phyloP scores from a whole-genome alignment of 2,888 invertebrate genomes.

The Harpalus rubripes region DNA sequence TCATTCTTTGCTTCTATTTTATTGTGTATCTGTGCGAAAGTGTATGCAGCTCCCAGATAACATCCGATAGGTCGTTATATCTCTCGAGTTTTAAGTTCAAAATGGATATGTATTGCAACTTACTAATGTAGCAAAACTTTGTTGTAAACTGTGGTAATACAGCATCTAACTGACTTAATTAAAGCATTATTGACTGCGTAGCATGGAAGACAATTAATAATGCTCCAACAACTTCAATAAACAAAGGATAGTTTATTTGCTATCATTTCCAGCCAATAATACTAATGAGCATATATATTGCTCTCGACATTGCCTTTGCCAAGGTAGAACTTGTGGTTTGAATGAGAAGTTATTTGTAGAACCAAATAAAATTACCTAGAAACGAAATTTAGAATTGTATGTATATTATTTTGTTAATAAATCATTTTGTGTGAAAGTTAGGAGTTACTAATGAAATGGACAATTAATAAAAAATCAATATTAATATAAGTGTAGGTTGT shows the following conservation, averaged over 20 bases:
- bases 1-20: too few relatives aligned
- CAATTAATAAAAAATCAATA: too few relatives aligned
- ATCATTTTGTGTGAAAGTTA: too few relatives aligned
- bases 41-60: too few relatives aligned
- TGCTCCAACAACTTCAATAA: conserved; percentile 62
- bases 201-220: conserved; percentile 58
- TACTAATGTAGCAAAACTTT: conserved; percentile 65
- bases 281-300: conserved; percentile 27
- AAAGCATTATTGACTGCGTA: conserved; percentile 64
- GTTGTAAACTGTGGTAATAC: conserved; percentile 65
- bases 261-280: conserved; percentile 14
- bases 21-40: too few relatives aligned
- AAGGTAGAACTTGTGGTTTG: background rate
- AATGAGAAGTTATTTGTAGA: background rate
- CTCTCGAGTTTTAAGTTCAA: conserved; percentile 29
- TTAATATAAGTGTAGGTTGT: too few relatives aligned
- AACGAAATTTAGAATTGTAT: too few relatives aligned
- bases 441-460: too few relatives aligned
- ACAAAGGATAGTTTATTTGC: conserved; percentile 45
- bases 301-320: too few relatives aligned
- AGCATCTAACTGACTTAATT: conserved; percentile 63
- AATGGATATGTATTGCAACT: conserved; percentile 61
- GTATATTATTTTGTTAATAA: too few relatives aligned
- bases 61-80: conserved; percentile 25
- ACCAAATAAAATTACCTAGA: too few relatives aligned